Evolutionary conservation across 2,888 invertebrate genomes (phyloP), one percentile per base, ranked within the genome.

Genomic region (Hecatera dysodea): DNA sequence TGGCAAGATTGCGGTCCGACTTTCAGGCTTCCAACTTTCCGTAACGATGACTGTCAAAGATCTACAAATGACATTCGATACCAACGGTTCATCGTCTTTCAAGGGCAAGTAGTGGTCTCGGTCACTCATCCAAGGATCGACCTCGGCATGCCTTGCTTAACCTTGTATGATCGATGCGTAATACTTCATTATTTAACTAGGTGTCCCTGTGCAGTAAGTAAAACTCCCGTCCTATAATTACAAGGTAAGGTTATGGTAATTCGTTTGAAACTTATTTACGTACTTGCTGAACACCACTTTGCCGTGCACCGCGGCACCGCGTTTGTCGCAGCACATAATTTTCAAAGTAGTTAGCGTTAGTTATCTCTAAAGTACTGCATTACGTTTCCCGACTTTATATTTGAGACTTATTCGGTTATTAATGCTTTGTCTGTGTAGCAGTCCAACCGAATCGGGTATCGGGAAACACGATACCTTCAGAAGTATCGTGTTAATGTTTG

Each of bases 281-380:
- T 73, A 65, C 77, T 77, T 73, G 44, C 57, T 77, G 56, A 77
- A 70, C 64, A 36, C 64, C 52, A 76, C 62, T 81, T 77, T 70
- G 27, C 57, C 60, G 61, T 62, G 61, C 56, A 65, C 44, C 80
- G 57, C 55, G 50, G 69, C 42, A 36, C 67, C 59, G 65, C 59
- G 53, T 74, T 81, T 81, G 81, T 81, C 75, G 69, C 75, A 81
- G 62, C 60, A 75, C 71, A 78, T 75, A 81, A 81, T 81, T 80
- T 61, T 55, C 55, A 65, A 81, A 81, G 74, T 78, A 73, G 73
- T 81, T 80, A 81, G 57, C 77, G 61, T 80, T 80, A 80, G 61
- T 79, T 79, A 67, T 80, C 67, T 76, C 53, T 55, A 76, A 78
- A 76, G 61, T 78, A 80, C 64, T 80, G 61, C 64, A 55, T 60